phyloP scores from a whole-genome alignment of 2,113 vertebrate species.

The Orthochromis indermauri region DNA sequence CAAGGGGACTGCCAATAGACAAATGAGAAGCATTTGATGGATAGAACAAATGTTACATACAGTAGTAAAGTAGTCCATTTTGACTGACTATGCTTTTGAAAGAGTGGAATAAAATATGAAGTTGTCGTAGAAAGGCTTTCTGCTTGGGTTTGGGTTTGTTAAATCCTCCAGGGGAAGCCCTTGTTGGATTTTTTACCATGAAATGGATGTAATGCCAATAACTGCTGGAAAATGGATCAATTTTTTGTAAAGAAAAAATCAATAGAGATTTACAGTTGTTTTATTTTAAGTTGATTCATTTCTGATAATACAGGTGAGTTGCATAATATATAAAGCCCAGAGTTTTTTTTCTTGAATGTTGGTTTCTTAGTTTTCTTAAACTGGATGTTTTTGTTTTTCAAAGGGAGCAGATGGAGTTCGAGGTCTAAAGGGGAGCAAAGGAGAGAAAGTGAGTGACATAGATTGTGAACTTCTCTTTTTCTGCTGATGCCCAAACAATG shows the following conservation, averaged over 20 bases:
- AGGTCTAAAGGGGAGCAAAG: slow-evolving; percentile 86
- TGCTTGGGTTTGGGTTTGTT: not conserved
- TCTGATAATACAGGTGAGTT: not conserved
- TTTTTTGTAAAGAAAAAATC: slow-evolving; percentile 36
- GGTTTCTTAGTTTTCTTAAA: not conserved
- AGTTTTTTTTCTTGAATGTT: not conserved
- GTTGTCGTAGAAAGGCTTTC: not conserved
- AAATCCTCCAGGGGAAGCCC: not conserved
- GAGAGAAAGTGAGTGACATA: slow-evolving; percentile 79
- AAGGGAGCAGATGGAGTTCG: slow-evolving; percentile 86
- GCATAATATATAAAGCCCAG: not conserved
- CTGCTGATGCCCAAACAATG: not conserved
- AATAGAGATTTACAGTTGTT: slow-evolving; percentile 16
- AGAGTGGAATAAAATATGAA: not conserved
- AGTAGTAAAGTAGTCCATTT: not conserved
- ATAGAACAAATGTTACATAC: slow-evolving; percentile 19
- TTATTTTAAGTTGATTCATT: not conserved
- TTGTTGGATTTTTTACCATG: not conserved
- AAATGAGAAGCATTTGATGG: slow-evolving; percentile 12
- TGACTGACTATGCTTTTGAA: not conserved
- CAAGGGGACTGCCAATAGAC: slow-evolving; percentile 26
- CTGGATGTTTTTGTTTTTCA: not conserved
- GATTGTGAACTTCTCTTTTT: not conserved
- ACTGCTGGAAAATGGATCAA: not conserved
- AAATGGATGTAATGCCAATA: slow-evolving; percentile 24